Evolutionary conservation across 2,888 invertebrate genomes (phyloP).

Genomic region (Ypsolopha sequella): DNA sequence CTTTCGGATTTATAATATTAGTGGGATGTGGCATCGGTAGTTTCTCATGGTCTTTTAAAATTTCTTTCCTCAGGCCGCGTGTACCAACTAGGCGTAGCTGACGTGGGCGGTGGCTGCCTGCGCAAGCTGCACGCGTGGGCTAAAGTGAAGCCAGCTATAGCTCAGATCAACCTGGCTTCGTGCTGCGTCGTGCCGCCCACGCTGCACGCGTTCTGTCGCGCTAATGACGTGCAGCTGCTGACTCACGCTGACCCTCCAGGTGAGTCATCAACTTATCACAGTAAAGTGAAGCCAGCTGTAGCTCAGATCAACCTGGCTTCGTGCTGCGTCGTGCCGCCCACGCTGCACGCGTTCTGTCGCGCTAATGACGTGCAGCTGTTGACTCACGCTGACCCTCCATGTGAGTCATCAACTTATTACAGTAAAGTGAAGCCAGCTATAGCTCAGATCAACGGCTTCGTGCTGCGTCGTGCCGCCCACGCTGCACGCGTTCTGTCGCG

Average conservation of each 20-base stretch:
- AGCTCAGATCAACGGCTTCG: background rate
- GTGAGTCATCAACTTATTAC: constrained; percentile 67
- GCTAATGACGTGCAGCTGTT: constrained; percentile 92
- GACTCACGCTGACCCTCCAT: constrained; percentile 76
- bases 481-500: constrained; percentile 89
- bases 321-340: constrained; percentile 75
- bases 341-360: constrained; percentile 90
- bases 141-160: constrained; percentile 84
- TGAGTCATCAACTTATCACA: constrained; percentile 38
- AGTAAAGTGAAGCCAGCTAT: background rate
- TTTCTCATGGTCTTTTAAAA: no score
- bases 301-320: background rate
- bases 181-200: constrained; percentile 96
- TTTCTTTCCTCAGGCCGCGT: constrained; percentile 45
- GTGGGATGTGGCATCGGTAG: no score
- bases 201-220: constrained; percentile 89
- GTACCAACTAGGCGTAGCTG: constrained; percentile 86
- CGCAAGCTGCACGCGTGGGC: constrained; percentile 82
- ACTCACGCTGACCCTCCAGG: constrained; percentile 96
- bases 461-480: constrained; percentile 77
- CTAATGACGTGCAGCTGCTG: constrained; percentile 91
- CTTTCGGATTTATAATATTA: no score
- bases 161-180: constrained; percentile 92
- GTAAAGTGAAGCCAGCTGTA: background rate
- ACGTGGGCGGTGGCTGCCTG: constrained; percentile 87